Evolutionary conservation across 2,888 invertebrate species (phyloP).

Genomic region (Autographa pulchrina): DNA sequence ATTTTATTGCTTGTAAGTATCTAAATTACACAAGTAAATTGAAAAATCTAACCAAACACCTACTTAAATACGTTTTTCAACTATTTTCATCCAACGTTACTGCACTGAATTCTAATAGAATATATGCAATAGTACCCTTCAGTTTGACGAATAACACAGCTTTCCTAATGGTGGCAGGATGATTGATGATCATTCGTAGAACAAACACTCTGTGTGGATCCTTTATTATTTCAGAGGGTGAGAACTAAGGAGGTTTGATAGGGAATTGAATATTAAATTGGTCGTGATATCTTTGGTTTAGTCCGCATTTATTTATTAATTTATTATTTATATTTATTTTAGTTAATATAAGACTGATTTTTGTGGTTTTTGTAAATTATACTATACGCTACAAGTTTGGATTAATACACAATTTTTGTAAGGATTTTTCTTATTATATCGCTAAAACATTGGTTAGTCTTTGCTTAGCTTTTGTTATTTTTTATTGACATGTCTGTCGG

Average conservation of each 20-base stretch:
- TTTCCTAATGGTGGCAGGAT: constrained; percentile 60
- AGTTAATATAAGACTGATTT: not conserved
- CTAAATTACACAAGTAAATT: too few relatives aligned
- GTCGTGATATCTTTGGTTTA: too few relatives aligned
- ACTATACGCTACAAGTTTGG: too few relatives aligned
- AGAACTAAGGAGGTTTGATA: not conserved
- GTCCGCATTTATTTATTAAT: too few relatives aligned
- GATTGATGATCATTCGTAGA: constrained; percentile 60
- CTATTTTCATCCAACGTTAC: not conserved
- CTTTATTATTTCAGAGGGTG: constrained; percentile 28
- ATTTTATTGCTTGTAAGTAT: too few relatives aligned
- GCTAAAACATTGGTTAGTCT: too few relatives aligned
- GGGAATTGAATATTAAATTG: not conserved
- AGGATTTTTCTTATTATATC: too few relatives aligned
- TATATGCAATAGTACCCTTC: constrained; percentile 25
- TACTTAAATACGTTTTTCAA: not conserved
- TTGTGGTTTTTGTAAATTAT: not conserved
- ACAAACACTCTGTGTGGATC: constrained; percentile 37
- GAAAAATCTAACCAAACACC: too few relatives aligned
- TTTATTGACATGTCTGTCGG: too few relatives aligned
- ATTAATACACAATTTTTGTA: too few relatives aligned
- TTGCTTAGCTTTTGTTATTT: too few relatives aligned
- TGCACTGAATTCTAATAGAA: constrained; percentile 21
- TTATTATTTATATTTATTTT: too few relatives aligned
- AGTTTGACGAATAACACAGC: constrained; percentile 39